Evolutionary conservation across 2,113 vertebrate genomes (phyloP), one percentile per base, ranked within the genome.

Genomic region (Neopipo cinnamomea): DNA sequence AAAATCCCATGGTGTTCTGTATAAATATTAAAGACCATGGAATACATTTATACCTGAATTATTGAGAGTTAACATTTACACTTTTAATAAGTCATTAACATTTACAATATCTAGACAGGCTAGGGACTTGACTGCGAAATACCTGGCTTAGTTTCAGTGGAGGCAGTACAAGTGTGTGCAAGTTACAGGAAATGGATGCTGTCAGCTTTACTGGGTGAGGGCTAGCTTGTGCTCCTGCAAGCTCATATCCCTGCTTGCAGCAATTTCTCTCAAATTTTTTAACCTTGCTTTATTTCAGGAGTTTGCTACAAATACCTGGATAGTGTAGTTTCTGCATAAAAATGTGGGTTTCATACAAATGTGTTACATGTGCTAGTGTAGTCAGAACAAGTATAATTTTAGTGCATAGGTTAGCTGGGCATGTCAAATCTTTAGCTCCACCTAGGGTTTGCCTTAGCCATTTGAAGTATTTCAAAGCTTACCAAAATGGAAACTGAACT

Each of bases 391-490:
- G 12, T 31, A 1, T 59, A 37, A 73, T 79, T 93, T 85, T 70
- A 70, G 24, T 39, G 24, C 42, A n/a, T 5, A 39, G 11, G 8
- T 82, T 66, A 72, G 1, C 41, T 79, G 41, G 41, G n/a, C 17
- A 5, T 53, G 49, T 20, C 50, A 95, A 91, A 62, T 55, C 70
- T 96, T 87, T 44, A 82, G 91, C 93, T 87, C 84, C 80, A 86
- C 44, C 65, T 96, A 68, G 77, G 44, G 77, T 87, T 82, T 89
- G 11, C 28, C 28, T 70, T 49, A 58, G n/a, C 66, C 16, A 30
- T 56, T 73, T 73, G 49, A 76, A 56, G 20, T 82, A 49, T 76
- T 72, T 85, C 18, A 91, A 42, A 39, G 9, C 24, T 59, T 89
- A 13, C 14, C 28, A 61, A 61, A 78, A 88, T 42, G 20, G 24